Evolutionary conservation across 1,140 invertebrate species (phyloP).

Genomic region (Neelides sp.): DNA sequence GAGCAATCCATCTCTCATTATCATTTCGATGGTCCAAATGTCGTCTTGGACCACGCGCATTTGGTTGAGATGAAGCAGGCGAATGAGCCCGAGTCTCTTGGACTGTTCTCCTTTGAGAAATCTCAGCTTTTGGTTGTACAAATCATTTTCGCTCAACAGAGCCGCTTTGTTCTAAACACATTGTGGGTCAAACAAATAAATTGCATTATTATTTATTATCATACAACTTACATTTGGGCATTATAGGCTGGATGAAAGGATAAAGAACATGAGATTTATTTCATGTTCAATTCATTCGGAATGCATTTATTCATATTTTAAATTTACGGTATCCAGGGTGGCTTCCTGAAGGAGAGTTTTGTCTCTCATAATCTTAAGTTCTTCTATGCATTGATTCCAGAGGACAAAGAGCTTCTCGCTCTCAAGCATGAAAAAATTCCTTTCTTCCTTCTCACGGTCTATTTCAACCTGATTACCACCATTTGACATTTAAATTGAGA

Average conservation of each 20-base stretch:
- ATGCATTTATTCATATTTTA: neutral
- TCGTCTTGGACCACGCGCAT: constrained; percentile 11
- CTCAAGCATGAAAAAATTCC: constrained; percentile 17
- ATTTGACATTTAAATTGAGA: neutral
- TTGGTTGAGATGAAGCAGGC: constrained; percentile 6
- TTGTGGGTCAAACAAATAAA: too few species aligned
- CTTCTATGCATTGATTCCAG: constrained; percentile 12
- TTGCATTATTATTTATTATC: too few species aligned
- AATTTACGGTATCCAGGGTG: neutral
- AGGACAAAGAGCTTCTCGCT: constrained; percentile 1
- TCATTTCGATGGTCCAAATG: constrained; percentile 8
- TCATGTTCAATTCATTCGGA: too few species aligned
- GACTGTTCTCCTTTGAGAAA: constrained; percentile 9
- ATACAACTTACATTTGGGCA: too few species aligned
- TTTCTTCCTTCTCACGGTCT: constrained; percentile 9
- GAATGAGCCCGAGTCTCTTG: constrained; percentile 10
- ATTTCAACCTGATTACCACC: neutral
- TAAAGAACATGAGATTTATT: too few species aligned
- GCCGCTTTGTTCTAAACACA: too few species aligned
- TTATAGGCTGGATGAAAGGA: too few species aligned
- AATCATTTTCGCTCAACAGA: neutral
- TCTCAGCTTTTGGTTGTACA: constrained; percentile 9
- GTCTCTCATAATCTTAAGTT: constrained; percentile 6
- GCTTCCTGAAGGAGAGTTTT: neutral
- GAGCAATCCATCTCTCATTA: constrained; percentile 6